phyloP scores from a whole-genome alignment of 2,113 vertebrate genomes.

The Rhinoptilus africanus region DNA sequence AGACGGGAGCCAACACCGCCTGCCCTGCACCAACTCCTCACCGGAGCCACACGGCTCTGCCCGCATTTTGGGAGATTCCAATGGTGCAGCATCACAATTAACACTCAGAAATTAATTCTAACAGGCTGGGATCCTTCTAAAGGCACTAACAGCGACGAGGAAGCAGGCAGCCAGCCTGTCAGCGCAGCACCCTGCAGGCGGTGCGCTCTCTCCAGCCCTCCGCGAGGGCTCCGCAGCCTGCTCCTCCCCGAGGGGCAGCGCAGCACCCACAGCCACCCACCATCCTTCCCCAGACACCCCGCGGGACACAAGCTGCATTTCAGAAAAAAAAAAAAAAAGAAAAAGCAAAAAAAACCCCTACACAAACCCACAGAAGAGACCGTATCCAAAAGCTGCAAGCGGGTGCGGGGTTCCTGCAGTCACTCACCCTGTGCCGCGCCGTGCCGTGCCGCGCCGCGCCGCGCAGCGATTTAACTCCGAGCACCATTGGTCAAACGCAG shows the following conservation, averaged over 20 bases:
- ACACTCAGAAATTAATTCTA: neutral
- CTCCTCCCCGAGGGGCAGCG: accelerated
- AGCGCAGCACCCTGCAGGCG: neutral
- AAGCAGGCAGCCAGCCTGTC: neutral
- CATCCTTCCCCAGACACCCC: neutral
- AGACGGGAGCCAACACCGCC: neutral
- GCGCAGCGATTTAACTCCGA: no score
- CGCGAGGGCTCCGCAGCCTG: neutral
- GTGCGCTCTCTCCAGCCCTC: neutral
- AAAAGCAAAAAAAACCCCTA: no score
- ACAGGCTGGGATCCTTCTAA: neutral
- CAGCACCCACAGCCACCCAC: neutral
- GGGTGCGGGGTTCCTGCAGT: constrained; percentile 30
- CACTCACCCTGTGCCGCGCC: constrained; percentile 5
- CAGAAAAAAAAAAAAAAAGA: neutral
- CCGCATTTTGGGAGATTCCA: neutral
- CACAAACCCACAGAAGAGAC: neutral
- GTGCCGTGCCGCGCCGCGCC: no score
- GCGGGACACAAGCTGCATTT: neutral
- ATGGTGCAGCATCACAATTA: neutral
- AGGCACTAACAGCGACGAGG: neutral
- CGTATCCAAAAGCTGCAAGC: neutral
- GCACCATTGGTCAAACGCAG: constrained; percentile 36
- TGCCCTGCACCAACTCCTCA: neutral
- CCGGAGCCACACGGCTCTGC: neutral